A percentile compares a stretch with the other conserved stretches of the same genome.
Evolutionary conservation across 2,797 vertebrate species (phyloP).

Genomic region (Lacerta viridis): DNA sequence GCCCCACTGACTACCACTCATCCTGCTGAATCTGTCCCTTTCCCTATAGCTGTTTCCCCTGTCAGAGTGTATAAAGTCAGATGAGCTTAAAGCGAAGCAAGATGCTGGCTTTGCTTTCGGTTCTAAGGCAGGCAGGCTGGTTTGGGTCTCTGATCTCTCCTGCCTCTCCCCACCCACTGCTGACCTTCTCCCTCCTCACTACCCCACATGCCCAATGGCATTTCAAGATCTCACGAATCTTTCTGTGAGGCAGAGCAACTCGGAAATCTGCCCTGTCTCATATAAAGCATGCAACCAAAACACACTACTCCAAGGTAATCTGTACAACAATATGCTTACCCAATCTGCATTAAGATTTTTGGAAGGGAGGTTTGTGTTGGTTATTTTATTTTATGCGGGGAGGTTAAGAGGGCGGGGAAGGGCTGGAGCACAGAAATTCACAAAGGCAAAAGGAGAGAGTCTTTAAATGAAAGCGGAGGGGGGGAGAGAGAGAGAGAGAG

Average conservation of each 20-base stretch:
- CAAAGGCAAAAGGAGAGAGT: not conserved
- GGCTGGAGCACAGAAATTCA: not conserved
- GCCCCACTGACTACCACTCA: not conserved
- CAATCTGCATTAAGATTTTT: not conserved
- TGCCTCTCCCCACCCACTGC: no score
- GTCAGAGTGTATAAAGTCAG: slow-evolving; percentile 21
- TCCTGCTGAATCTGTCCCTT: not conserved
- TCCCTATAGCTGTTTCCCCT: not conserved
- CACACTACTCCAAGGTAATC: not conserved
- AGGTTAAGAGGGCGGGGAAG: not conserved
- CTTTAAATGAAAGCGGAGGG: not conserved
- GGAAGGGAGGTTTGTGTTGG: not conserved
- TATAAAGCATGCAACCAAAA: not conserved
- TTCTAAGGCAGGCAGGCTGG: slow-evolving; percentile 8
- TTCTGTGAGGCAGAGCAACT: not conserved
- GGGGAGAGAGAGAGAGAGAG: no score
- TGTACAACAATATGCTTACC: not conserved
- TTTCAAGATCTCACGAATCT: not conserved
- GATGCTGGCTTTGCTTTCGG: not conserved
- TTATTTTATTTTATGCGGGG: not conserved
- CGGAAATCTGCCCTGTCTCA: not conserved
- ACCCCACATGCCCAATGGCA: not conserved
- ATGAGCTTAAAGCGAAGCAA: not conserved
- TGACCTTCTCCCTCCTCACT: not conserved
- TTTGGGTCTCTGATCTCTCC: not conserved